phyloP scores from a whole-genome alignment of 2,888 invertebrate species.

The Pheosia tremula region DNA sequence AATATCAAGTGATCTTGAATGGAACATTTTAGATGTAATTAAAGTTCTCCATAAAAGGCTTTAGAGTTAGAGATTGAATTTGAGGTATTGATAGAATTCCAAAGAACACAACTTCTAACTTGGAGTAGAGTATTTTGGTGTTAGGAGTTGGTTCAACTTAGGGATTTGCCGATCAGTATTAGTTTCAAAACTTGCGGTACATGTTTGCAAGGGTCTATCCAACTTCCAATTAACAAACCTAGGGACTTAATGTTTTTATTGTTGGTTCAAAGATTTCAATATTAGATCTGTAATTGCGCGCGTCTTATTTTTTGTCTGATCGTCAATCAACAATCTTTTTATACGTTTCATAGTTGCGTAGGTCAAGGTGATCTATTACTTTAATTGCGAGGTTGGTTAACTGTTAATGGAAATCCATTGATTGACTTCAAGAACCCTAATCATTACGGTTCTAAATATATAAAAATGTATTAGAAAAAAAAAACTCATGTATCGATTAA shows the following conservation, averaged over 20 bases:
- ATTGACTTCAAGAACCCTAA: too few species aligned
- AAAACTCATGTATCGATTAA: too few species aligned
- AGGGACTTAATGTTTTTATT: background rate
- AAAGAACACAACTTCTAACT: too few species aligned
- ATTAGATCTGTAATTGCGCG: constrained; percentile 2
- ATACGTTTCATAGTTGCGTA: background rate
- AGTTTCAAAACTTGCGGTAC: background rate
- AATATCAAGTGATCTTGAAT: too few species aligned
- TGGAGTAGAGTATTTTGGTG: too few species aligned
- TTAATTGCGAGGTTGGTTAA: constrained; percentile 2
- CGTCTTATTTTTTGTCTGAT: constrained; percentile 3
- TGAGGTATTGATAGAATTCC: too few species aligned
- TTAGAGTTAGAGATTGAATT: too few species aligned
- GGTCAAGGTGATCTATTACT: constrained; percentile 1
- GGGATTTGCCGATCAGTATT: background rate
- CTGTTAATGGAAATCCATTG: constrained; percentile 4
- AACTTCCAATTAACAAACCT: background rate
- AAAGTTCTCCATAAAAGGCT: too few species aligned
- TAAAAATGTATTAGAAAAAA: too few species aligned
- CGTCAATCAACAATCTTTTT: background rate
- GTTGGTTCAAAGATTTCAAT: background rate
- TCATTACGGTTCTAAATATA: too few species aligned
- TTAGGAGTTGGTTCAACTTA: background rate
- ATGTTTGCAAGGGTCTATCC: background rate
- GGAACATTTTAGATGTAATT: too few species aligned